A percentile compares a stretch with the other conserved stretches of the same genome.
Conservation (phyloP, 2,888 invertebrate genomes). For the Coleophora deauratella region DNA sequence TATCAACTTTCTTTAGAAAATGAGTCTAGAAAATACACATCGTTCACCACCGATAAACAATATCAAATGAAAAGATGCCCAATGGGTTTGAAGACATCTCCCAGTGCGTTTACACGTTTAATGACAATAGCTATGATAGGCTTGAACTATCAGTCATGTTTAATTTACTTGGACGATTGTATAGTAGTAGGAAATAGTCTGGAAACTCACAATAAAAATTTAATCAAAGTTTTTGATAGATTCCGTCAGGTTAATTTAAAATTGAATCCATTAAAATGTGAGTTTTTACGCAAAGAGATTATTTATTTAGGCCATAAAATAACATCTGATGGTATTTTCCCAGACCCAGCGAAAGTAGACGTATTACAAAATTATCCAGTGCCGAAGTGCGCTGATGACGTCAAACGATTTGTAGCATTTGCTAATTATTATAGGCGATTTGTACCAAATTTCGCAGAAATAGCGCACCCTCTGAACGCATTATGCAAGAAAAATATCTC, state of each 20-base stretch:
- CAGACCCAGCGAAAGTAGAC: conserved; percentile 10
- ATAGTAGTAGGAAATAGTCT: conserved; percentile 6
- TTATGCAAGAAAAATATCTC: background rate
- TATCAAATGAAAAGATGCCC: conserved; percentile 16
- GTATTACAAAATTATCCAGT: conserved; percentile 10
- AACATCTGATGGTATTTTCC: conserved; percentile 6
- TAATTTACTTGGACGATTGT: conserved; percentile 10
- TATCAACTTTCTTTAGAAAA: conserved; percentile 8
- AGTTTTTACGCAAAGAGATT: conserved; percentile 7
- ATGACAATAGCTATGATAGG: conserved; percentile 16
- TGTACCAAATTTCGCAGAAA: conserved; percentile 5
- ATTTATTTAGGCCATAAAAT: conserved; percentile 11
- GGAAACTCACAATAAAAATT: conserved; percentile 7
- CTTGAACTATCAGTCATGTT: conserved; percentile 10
- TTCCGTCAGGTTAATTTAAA: conserved; percentile 7
- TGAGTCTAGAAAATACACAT: conserved; percentile 13
- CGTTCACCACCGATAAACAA: conserved; percentile 12
- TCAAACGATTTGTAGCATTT: conserved; percentile 4
- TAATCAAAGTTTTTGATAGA: conserved; percentile 4
- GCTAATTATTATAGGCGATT: conserved; percentile 8
- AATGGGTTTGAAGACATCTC: conserved; percentile 15
- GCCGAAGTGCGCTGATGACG: conserved; percentile 11
- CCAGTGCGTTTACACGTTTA: conserved; percentile 12
- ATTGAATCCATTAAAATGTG: conserved; percentile 10
- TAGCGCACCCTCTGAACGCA: conserved; percentile 1